These are phyloP conservation scores for Cactoblastis cactorum DNA, from an alignment of 2,888 invertebrate species.

Conservation along the genomic window DNA sequence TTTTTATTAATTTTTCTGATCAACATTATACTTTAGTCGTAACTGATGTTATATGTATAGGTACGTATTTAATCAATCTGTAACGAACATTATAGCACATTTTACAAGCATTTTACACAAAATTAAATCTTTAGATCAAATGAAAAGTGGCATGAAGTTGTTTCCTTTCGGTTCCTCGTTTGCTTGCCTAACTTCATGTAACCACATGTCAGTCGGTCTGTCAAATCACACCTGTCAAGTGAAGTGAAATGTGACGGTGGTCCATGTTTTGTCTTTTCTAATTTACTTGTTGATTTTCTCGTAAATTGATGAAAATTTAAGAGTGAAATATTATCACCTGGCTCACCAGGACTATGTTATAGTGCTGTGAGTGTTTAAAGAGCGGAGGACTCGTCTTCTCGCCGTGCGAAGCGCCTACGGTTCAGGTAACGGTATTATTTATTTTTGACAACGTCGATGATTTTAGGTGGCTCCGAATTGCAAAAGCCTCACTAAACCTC, in stretches of 20 bases:
- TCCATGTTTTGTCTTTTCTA: slow-evolving; percentile 63
- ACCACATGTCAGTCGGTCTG: neutral
- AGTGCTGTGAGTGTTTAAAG: slow-evolving; percentile 38
- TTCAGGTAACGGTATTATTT: slow-evolving; percentile 75
- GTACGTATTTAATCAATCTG: no score
- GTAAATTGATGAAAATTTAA: slow-evolving; percentile 49
- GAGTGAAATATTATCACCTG: slow-evolving; percentile 36
- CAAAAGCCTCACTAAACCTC: slow-evolving; percentile 26
- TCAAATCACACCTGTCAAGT: slow-evolving; percentile 37
- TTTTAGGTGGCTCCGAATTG: slow-evolving; percentile 35
- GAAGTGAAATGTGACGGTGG: slow-evolving; percentile 61
- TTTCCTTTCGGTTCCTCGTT: neutral
- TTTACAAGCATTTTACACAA: no score
- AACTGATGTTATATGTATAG: no score
- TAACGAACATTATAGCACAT: no score
- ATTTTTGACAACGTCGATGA: slow-evolving; percentile 69
- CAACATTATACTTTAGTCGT: no score
- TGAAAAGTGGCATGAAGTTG: neutral
- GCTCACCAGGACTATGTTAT: slow-evolving; percentile 48
- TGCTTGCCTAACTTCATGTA: slow-evolving; percentile 7
- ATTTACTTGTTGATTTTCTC: slow-evolving; percentile 73
- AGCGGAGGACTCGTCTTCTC: slow-evolving; percentile 37
- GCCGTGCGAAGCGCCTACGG: slow-evolving; percentile 43
- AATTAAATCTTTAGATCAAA: no score
- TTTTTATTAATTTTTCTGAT: no score